A percentile compares a stretch with the other conserved stretches of the same genome.
Conservation (phyloP, 1,140 invertebrate species). For the Drosophila tristis region DNA sequence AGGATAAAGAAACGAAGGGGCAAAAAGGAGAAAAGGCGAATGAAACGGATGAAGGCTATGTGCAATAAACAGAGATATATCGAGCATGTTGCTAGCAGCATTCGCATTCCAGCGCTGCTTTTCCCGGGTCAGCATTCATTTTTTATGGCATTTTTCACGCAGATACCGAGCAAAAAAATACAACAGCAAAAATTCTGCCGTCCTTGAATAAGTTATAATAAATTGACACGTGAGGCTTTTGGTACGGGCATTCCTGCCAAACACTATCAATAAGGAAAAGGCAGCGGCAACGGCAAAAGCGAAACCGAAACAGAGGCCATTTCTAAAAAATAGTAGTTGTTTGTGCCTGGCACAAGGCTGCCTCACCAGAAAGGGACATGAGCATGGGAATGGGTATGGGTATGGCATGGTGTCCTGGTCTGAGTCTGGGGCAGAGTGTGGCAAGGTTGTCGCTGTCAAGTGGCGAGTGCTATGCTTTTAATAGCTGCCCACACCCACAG, state of each 20-base stretch:
- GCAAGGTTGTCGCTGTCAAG: slow-evolving; percentile 50
- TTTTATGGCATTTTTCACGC: slow-evolving; percentile 75
- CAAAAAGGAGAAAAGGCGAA: background rate
- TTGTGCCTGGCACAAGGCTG: slow-evolving; percentile 61
- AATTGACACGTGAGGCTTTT: slow-evolving; percentile 77
- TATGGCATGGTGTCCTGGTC: slow-evolving; percentile 8
- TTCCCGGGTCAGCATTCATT: slow-evolving; percentile 65
- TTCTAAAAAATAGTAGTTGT: slow-evolving; percentile 38
- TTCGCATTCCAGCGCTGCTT: slow-evolving; percentile 7
- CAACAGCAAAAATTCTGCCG: slow-evolving; percentile 9
- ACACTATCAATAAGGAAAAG: slow-evolving; percentile 60
- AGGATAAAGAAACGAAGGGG: slow-evolving; percentile 1
- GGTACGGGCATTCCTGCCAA: slow-evolving; percentile 31
- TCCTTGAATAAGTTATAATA: slow-evolving; percentile 82
- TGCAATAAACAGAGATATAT: slow-evolving; percentile 43
- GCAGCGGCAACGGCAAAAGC: slow-evolving; percentile 5
- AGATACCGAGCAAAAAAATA: slow-evolving; percentile 43
- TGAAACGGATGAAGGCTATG: slow-evolving; percentile 20
- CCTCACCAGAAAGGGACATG: background rate
- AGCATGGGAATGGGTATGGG: slow-evolving; percentile 8
- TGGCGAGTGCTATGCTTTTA: slow-evolving; percentile 48
- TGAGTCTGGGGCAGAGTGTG: slow-evolving; percentile 18
- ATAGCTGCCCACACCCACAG: slow-evolving; percentile 46
- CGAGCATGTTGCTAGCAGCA: slow-evolving; percentile 10
- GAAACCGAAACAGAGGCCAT: slow-evolving; percentile 32